Evolutionary conservation across 2,797 vertebrate species (phyloP).

Genomic region (Cheirogaleus major): DNA sequence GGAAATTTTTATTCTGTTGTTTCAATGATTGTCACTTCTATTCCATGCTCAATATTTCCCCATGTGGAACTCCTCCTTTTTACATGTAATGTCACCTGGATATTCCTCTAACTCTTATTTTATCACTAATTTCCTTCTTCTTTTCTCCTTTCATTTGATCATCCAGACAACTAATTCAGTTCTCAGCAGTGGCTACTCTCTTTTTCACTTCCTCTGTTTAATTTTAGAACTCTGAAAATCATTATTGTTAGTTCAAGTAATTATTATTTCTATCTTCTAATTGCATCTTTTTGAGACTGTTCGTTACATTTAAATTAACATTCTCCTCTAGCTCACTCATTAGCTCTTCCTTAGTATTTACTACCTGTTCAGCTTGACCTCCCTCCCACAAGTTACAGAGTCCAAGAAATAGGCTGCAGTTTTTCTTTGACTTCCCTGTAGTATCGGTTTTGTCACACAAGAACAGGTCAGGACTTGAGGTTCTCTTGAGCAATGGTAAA

Average conservation of each 20-base stretch:
- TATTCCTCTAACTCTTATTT: background rate
- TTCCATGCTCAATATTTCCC: background rate
- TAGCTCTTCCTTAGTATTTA: background rate
- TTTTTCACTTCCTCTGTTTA: background rate
- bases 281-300: background rate
- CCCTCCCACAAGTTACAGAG: background rate
- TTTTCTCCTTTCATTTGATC: background rate
- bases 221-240: slow-evolving; percentile 42
- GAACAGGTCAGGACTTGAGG: background rate
- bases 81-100: background rate
- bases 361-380: background rate
- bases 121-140: background rate
- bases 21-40: background rate
- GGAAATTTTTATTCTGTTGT: slow-evolving; percentile 28
- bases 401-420: background rate
- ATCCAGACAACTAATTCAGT: slow-evolving; percentile 1
- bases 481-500: background rate
- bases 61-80: background rate
- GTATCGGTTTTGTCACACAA: background rate
- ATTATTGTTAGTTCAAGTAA: background rate
- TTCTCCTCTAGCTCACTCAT: background rate
- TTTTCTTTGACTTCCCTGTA: background rate
- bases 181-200: background rate
- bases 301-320: background rate
- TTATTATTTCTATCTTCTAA: slow-evolving; percentile 61